Evolutionary conservation across 2,888 invertebrate species (phyloP), one percentile per base, ranked within the genome.

Genomic region (Andrena trimmerana): DNA sequence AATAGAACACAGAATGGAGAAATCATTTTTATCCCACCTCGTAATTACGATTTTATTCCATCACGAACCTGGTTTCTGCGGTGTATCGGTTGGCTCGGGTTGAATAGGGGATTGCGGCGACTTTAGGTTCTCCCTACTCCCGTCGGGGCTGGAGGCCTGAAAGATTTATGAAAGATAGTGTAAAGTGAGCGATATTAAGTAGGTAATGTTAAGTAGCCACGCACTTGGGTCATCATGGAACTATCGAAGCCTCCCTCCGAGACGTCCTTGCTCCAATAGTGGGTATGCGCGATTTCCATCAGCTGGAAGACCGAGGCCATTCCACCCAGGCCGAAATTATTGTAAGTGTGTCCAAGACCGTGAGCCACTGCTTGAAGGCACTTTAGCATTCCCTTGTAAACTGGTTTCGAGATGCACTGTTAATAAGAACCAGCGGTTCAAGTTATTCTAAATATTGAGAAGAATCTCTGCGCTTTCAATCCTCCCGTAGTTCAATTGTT

Each of bases 271-370:
- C 97, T 97, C 98, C 99, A 99, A 94, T 97, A 99, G 94, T 99
- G 99, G 0, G 99, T 99, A 94, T 99, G 99, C 2, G 99, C 98
- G 92, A 99, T 99, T 95, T 99, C 99, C 91, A 99, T 97, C 86
- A 99, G 95, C 94, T 99, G 98, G 94, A 99, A 99, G 27, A 98
- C 98, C 0, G 99, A 98, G 3, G 99, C 99, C 97, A 99, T 98
- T 29, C 99, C 99, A 50, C 99, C 99, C 1, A 98, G 95, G 0
- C 99, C 99, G 91, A 98, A 98, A 95, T 99, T 99, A 60, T 97
- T 96, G 93, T 97, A 99, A 0, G 99, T 98, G 83, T 97, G 97
- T 93, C 99, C 99, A 71, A 99, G 95, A 0, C 99, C 99, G 88
- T 97, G 97, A 6, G 98, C 96, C 57, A 98, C 97, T 1, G 99